Evolutionary conservation across 2,888 invertebrate species (phyloP).

Genomic region (Amphipyra tragopoginis): DNA sequence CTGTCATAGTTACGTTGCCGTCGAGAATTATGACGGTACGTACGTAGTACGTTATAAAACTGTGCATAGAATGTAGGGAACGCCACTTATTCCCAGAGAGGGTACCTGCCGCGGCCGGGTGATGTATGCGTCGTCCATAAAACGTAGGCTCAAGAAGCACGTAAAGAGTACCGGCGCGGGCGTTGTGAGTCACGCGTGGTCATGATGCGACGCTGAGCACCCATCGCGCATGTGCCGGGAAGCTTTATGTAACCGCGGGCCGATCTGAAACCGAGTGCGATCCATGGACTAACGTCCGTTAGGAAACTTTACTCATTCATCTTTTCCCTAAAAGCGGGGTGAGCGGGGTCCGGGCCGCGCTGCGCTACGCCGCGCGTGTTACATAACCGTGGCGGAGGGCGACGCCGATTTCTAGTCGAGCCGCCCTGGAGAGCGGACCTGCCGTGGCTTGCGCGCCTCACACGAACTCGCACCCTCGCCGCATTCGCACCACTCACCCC

Average conservation of each 20-base stretch:
- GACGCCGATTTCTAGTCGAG: constrained; percentile 74
- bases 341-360: constrained; percentile 76
- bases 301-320: constrained; percentile 89
- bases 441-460: constrained; percentile 49
- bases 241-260: constrained; percentile 82
- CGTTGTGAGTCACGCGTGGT: constrained; percentile 42
- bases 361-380: constrained; percentile 83
- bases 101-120: constrained; percentile 24
- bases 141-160: constrained; percentile 13
- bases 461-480: constrained; percentile 55
- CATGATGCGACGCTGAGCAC: constrained; percentile 49
- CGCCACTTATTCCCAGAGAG: constrained; percentile 7
- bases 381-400: constrained; percentile 78
- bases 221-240: constrained; percentile 76
- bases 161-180: constrained; percentile 63
- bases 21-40: constrained; percentile 40
- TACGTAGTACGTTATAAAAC: constrained; percentile 29
- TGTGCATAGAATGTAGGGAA: constrained; percentile 13
- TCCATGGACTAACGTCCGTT: constrained; percentile 85
- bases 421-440: constrained; percentile 76
- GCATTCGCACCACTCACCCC: constrained; percentile 48
- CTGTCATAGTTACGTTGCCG: constrained; percentile 33
- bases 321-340: constrained; percentile 87
- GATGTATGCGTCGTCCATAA: constrained; percentile 26
- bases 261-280: constrained; percentile 78